These are phyloP conservation scores for Sigmodon hispidus DNA, from an alignment of 2,113 vertebrate genomes.

Conservation along the genomic window DNA sequence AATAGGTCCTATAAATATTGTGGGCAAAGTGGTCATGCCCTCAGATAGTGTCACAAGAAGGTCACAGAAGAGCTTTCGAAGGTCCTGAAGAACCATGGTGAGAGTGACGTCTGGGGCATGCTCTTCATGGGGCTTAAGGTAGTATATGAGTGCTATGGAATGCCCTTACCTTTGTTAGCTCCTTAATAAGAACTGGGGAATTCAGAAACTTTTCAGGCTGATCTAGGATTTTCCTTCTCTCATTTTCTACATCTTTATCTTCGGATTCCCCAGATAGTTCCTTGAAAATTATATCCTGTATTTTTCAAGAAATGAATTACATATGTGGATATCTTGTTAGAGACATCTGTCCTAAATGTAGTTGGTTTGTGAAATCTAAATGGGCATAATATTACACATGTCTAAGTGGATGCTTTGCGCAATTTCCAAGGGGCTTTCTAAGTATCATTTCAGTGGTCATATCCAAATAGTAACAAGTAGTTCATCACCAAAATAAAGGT, in stretches of 20 bases:
- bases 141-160: not conserved
- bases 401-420: not conserved
- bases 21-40: not conserved
- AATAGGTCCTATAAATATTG: not conserved
- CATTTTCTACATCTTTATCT: constrained; percentile 62
- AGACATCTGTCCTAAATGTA: not conserved
- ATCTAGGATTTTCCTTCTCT: constrained; percentile 28
- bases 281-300: constrained; percentile 2
- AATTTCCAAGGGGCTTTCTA: not conserved
- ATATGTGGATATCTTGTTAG: not conserved
- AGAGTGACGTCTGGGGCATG: too few species aligned
- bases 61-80: not conserved
- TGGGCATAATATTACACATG: not conserved
- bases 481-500: not conserved
- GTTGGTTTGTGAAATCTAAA: not conserved
- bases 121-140: not conserved
- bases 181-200: constrained; percentile 44
- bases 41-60: not conserved
- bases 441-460: not conserved
- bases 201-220: not conserved
- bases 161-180: constrained; percentile 61
- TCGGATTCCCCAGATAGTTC: constrained; percentile 42
- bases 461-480: not conserved
- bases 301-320: constrained; percentile 48
- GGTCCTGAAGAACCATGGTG: not conserved